Base-by-base conservation (phyloP, 2,797 vertebrate species). In the Novumbra hubbsi region DNA sequence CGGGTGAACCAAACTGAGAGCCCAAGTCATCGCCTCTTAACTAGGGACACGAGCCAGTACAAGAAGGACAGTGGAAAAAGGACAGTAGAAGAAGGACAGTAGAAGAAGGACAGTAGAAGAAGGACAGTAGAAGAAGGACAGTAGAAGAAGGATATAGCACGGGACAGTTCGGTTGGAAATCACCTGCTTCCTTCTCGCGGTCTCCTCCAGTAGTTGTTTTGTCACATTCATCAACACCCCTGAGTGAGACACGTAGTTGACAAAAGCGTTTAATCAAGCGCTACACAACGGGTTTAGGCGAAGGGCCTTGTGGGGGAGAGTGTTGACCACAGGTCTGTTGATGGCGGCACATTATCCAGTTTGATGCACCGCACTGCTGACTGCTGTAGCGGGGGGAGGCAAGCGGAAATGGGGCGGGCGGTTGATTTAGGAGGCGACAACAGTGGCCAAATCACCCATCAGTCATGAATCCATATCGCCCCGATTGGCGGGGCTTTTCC, bases 401-500 rank as follows among this genome's bases (percentile, higher is more conserved):
- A 19, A 19, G 32, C 30, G 34, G 30, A 27, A n/a, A n/a, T n/a
- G 49, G 64, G 64, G 65, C 16, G 32, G 48, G 64, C 1, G 14
- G 72, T 45, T 67, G 49, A 60, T 45, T 68, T 57, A 71, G 27
- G 34, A 62, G 52, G 63, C 49, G 19, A 28, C 49, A 48, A 16
- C 17, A 75, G 76, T 76, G 49, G 70, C 69, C 28, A 41, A 60
- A 67, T 68, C 57, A 28, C 45, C 68, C 49, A 24, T 72, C 14
- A 57, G 1, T 48, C 77, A 50, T 52, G 77, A 71, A 66, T 83
- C 73, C 52, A 68, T 1, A 1, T 68, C 41, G 70, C 32, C 32
- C 71, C n/a, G 52, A 71, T 72, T 76, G 70, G 45, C 73, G 50
- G 63, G 50, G 69, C 15, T 60, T 17, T 64, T 0, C 52, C 76